Evolutionary conservation across 1,140 invertebrate species (phyloP).

Genomic region (Druon quercuslanigerum): DNA sequence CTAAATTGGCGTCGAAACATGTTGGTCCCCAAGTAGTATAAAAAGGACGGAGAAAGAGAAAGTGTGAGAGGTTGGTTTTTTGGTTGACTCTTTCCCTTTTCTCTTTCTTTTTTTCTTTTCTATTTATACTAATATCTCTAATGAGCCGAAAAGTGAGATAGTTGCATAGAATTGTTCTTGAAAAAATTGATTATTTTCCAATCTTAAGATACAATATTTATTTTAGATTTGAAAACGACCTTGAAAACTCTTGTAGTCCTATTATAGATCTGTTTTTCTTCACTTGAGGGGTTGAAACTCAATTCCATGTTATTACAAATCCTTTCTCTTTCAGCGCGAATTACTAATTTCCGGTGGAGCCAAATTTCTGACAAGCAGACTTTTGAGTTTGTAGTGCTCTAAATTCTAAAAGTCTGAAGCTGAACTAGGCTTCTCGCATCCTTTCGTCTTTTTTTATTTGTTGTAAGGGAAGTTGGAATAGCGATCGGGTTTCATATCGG

Average conservation of each 20-base stretch:
- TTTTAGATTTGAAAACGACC: neutral
- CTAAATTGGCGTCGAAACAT: too few species aligned
- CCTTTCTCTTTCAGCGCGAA: slow-evolving; percentile 11
- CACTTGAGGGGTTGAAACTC: neutral
- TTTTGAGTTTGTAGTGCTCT: neutral
- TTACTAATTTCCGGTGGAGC: slow-evolving; percentile 20
- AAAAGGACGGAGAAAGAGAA: too few species aligned
- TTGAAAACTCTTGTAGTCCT: neutral
- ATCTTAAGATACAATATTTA: too few species aligned
- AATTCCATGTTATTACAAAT: slow-evolving; percentile 14
- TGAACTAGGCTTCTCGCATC: neutral
- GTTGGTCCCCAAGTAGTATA: too few species aligned
- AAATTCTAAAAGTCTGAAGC: neutral
- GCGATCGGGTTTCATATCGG: slow-evolving; percentile 62
- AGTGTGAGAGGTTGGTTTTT: too few species aligned
- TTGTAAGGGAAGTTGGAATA: slow-evolving; percentile 42
- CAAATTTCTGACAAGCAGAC: neutral
- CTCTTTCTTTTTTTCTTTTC: too few species aligned
- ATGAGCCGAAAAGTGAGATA: too few species aligned
- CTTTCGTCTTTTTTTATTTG: neutral
- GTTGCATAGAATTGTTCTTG: too few species aligned
- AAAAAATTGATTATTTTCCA: too few species aligned
- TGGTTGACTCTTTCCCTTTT: too few species aligned
- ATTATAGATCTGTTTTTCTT: neutral
- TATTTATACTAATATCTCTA: too few species aligned